Conservation (phyloP, 2,797 vertebrate genomes). For the Mormyrus proboscirostris region DNA sequence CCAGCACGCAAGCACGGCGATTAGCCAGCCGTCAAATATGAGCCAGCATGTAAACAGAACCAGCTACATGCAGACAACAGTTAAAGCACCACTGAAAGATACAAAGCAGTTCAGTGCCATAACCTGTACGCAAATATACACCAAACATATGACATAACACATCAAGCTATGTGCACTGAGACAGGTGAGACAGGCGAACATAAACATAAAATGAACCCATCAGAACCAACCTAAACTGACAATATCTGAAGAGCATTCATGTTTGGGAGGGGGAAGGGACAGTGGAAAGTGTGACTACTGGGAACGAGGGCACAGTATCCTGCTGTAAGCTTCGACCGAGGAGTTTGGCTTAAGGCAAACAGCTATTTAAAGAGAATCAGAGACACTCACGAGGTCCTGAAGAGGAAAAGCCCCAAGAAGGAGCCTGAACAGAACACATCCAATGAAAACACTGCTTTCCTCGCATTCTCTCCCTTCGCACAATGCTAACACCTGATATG, state of each 20-base stretch:
- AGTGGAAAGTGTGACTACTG: constrained; percentile 15
- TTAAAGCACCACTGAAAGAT: neutral
- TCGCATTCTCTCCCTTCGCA: neutral
- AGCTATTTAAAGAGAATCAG: constrained; percentile 39
- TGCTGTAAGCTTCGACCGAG: constrained; percentile 25
- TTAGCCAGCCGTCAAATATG: neutral
- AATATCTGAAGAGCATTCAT: constrained; percentile 22
- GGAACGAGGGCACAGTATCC: constrained; percentile 24
- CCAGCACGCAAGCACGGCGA: neutral
- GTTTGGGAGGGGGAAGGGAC: neutral
- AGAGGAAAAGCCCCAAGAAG: constrained; percentile 21
- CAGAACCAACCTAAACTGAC: constrained; percentile 16
- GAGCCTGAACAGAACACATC: constrained; percentile 14
- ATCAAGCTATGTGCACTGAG: neutral
- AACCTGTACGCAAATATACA: neutral
- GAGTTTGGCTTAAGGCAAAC: constrained; percentile 32
- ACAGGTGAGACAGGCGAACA: neutral
- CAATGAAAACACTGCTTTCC: neutral
- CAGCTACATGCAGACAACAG: neutral
- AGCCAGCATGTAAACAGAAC: neutral
- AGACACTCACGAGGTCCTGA: constrained; percentile 28
- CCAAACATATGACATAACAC: neutral
- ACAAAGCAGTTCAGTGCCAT: neutral
- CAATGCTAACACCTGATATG: neutral
- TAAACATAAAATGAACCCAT: constrained; percentile 17